Percentiles rank a stretch among this genome's conserved stretches.
Conservation (phyloP, 2,888 invertebrate genomes). For the Unio pictorum region DNA sequence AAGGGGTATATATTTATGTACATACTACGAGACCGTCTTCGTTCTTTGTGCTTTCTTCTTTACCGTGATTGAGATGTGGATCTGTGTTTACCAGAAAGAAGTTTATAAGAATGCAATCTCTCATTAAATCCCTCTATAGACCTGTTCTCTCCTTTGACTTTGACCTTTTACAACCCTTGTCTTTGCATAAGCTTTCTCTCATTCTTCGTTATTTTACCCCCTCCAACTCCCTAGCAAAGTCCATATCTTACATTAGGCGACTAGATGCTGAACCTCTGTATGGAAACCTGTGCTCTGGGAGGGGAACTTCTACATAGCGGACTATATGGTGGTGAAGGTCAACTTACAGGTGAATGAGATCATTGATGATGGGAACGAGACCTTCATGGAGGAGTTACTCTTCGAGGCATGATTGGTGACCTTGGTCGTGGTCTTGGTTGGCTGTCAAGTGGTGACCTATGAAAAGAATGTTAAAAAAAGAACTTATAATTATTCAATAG, state of each 20-base stretch:
- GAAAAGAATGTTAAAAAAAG: not conserved
- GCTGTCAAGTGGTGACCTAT: constrained; percentile 16
- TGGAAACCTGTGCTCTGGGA: constrained; percentile 8
- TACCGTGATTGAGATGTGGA: constrained; percentile 9
- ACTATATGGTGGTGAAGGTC: constrained; percentile 17
- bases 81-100: too few relatives aligned
- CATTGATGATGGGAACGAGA: constrained; percentile 16
- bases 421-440: constrained; percentile 23
- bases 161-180: constrained; percentile 6
- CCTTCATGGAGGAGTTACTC: constrained; percentile 20
- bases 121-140: constrained; percentile 21
- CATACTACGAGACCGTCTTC: constrained; percentile 12
- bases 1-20: constrained; percentile 8
- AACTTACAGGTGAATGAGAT: constrained; percentile 17
- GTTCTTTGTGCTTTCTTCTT: constrained; percentile 19
- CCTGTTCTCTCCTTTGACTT: constrained; percentile 14
- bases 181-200: not conserved
- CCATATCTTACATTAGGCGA: too few relatives aligned
- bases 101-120: constrained; percentile 8
- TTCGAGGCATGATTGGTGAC: constrained; percentile 17
- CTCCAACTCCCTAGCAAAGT: too few relatives aligned
- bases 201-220: too few relatives aligned
- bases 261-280: constrained; percentile 10
- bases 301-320: constrained; percentile 10
- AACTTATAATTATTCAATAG: too few relatives aligned